phyloP scores from a whole-genome alignment of 2,113 vertebrate species.

The Phrynosoma blainvillii region DNA sequence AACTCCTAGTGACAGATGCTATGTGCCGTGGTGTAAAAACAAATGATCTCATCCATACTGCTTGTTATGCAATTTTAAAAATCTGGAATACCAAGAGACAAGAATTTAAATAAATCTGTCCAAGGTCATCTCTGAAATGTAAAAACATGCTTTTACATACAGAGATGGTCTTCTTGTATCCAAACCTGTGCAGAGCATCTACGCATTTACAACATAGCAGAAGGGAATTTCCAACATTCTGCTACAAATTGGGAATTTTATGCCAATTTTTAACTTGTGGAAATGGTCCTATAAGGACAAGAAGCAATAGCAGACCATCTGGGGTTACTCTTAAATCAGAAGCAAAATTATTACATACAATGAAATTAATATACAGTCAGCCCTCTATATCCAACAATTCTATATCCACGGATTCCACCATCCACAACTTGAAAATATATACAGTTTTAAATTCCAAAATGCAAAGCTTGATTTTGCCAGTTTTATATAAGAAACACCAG shows the following conservation, averaged over 20 bases:
- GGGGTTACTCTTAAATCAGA: neutral
- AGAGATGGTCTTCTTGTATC: neutral
- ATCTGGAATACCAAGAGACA: neutral
- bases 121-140: neutral
- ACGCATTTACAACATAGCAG: neutral
- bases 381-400: too few species aligned
- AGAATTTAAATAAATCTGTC: conserved; percentile 1
- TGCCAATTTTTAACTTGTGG: neutral
- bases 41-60: neutral
- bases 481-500: too few species aligned
- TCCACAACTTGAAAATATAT: too few species aligned
- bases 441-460: too few species aligned
- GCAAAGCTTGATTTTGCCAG: too few species aligned
- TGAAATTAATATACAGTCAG: neutral
- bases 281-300: neutral
- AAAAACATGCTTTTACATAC: neutral
- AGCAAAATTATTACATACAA: neutral
- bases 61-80: neutral
- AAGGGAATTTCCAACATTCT: neutral
- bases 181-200: neutral
- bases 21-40: neutral
- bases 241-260: neutral
- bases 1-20: conserved; percentile 9
- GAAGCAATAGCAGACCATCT: neutral
- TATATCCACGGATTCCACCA: too few species aligned